Conservation (phyloP, 2,888 invertebrate species). For the Digitonthophagus gazella region DNA sequence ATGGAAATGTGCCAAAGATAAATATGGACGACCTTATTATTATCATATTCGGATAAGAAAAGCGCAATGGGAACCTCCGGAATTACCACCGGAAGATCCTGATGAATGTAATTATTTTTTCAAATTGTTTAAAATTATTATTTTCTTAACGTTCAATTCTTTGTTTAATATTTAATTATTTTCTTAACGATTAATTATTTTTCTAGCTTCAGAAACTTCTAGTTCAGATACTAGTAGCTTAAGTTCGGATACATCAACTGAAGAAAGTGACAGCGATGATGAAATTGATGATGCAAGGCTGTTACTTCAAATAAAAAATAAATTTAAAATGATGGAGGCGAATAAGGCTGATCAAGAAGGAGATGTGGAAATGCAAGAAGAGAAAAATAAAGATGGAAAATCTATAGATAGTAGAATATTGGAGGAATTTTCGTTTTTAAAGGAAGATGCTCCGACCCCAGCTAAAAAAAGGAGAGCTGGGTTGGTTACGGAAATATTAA, state of each 20-base stretch:
- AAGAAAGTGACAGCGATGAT: slow-evolving; percentile 53
- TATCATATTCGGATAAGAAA: slow-evolving; percentile 79
- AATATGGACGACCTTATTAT: slow-evolving; percentile 84
- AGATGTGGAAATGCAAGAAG: slow-evolving; percentile 25
- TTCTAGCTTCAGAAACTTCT: slow-evolving; percentile 45
- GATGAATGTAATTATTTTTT: slow-evolving; percentile 37
- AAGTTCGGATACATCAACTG: slow-evolving; percentile 54
- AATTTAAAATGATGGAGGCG: slow-evolving; percentile 45
- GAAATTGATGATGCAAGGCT: slow-evolving; percentile 48
- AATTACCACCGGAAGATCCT: slow-evolving; percentile 47
- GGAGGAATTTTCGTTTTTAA: slow-evolving; percentile 40
- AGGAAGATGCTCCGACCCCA: slow-evolving; percentile 36
- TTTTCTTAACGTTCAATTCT: neutral
- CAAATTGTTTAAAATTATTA: slow-evolving; percentile 18
- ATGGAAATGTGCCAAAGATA: slow-evolving; percentile 85
- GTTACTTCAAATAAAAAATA: slow-evolving; percentile 46
- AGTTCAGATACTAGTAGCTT: slow-evolving; percentile 48
- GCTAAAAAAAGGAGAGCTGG: slow-evolving; percentile 55
- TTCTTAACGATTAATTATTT: neutral
- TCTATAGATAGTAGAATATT: slow-evolving; percentile 45
- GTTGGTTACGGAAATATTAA: slow-evolving; percentile 63
- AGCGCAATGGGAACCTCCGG: slow-evolving; percentile 78
- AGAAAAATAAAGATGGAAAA: slow-evolving; percentile 37
- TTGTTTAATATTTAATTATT: slow-evolving; percentile 2
- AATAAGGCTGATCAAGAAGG: slow-evolving; percentile 45